Evolutionary conservation across 2,888 invertebrate genomes (phyloP).

Genomic region (Drosophila mimetica): DNA sequence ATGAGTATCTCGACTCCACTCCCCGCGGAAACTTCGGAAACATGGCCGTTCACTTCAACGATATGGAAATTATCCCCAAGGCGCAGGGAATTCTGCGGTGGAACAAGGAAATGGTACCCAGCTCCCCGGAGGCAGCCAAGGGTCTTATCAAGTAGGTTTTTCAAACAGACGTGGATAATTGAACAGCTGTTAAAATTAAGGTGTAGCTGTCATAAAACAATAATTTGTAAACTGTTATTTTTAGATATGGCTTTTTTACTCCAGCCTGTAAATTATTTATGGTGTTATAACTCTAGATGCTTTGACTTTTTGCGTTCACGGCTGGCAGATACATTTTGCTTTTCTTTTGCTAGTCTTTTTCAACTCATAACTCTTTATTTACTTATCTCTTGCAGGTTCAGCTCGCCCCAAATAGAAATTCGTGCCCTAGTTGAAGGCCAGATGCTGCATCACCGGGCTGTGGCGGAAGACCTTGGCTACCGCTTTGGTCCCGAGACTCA

Average conservation of each 20-base stretch:
- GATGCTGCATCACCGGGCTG: conserved; percentile 92
- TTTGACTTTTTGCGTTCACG: too few species aligned
- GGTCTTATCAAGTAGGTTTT: conserved; percentile 79
- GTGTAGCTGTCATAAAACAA: not conserved
- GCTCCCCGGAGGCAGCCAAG: conserved; percentile 71
- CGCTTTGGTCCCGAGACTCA: conserved; percentile 88
- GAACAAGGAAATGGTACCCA: conserved; percentile 86
- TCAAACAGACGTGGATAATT: not conserved
- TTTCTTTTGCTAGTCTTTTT: too few species aligned
- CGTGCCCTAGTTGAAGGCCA: conserved; percentile 97
- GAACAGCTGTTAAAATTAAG: not conserved
- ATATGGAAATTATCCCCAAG: conserved; percentile 88
- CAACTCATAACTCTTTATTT: not conserved
- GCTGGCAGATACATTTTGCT: too few species aligned
- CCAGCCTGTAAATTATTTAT: too few species aligned
- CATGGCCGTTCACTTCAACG: conserved; percentile 86
- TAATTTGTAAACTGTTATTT: not conserved
- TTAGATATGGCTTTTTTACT: too few species aligned
- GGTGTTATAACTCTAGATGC: too few species aligned
- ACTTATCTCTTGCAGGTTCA: conserved; percentile 67
- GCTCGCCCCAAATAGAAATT: conserved; percentile 90
- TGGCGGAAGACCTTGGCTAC: conserved; percentile 93
- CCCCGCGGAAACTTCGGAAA: conserved; percentile 97
- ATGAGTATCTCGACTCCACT: conserved; percentile 91
- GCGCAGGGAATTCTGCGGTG: conserved; percentile 88